Conservation (phyloP, 2,888 invertebrate genomes). For the Leucozona laternaria region DNA sequence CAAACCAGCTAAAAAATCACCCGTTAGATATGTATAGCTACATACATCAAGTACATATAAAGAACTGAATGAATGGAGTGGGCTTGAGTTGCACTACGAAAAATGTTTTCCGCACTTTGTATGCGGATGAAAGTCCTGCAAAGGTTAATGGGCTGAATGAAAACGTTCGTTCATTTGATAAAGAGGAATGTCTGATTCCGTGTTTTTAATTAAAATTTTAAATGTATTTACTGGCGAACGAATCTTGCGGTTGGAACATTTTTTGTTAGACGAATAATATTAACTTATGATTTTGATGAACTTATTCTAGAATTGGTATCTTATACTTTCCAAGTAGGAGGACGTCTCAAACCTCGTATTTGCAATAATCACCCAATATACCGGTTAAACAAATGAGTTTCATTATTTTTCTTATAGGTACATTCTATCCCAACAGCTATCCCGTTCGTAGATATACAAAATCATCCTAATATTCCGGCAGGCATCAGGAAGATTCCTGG, state of each 20-base stretch:
- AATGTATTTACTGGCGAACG: background rate
- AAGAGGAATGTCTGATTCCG: slow-evolving; percentile 28
- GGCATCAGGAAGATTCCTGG: slow-evolving; percentile 33
- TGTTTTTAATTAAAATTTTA: slow-evolving; percentile 59
- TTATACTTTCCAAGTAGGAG: background rate
- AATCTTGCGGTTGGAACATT: background rate
- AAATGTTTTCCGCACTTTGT: slow-evolving; percentile 59
- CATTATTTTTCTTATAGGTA: slow-evolving; percentile 58
- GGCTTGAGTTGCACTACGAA: slow-evolving; percentile 32
- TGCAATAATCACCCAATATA: slow-evolving; percentile 47
- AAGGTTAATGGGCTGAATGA: slow-evolving; percentile 54
- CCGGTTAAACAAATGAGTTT: slow-evolving; percentile 52
- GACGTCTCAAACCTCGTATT: background rate
- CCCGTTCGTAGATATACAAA: background rate
- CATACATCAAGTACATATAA: background rate
- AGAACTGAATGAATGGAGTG: slow-evolving; percentile 23
- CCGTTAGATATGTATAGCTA: no score
- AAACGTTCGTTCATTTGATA: slow-evolving; percentile 23
- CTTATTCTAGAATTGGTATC: background rate
- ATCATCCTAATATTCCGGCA: background rate
- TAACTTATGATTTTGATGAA: background rate
- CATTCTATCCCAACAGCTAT: slow-evolving; percentile 4
- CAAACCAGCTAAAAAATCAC: no score
- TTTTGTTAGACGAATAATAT: background rate
- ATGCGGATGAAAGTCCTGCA: slow-evolving; percentile 39